Percentiles rank a stretch among this genome's conserved stretches.
Conservation (phyloP, 2,797 vertebrate species). For the Diplodus puntazzo region DNA sequence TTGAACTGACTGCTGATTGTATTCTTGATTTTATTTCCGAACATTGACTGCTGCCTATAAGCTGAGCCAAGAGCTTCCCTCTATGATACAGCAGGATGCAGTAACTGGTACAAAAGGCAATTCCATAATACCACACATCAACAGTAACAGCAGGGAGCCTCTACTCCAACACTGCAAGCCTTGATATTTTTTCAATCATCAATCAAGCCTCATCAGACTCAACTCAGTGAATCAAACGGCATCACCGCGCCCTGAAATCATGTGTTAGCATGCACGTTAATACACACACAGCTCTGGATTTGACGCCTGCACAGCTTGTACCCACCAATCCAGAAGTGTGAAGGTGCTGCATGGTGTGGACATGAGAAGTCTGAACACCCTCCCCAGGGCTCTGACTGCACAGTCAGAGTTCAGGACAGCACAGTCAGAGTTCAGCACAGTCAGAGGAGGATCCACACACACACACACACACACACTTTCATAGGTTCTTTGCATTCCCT, state of each 20-base stretch:
- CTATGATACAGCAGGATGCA: constrained; percentile 17
- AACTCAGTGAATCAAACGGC: constrained; percentile 28
- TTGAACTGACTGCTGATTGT: not conserved
- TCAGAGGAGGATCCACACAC: constrained; percentile 40
- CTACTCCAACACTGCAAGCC: constrained; percentile 15
- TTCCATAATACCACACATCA: constrained; percentile 55
- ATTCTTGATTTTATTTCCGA: not conserved
- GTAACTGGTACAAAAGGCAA: constrained; percentile 47
- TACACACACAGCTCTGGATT: constrained; percentile 13
- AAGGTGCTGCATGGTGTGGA: constrained; percentile 47
- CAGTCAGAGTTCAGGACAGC: constrained; percentile 78
- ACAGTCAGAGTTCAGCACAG: constrained; percentile 54
- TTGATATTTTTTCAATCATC: constrained; percentile 56
- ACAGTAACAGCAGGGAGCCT: constrained; percentile 57
- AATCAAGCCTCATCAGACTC: constrained; percentile 68
- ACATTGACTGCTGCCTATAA: not conserved
- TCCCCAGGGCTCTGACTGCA: constrained; percentile 65
- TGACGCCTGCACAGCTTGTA: constrained; percentile 53
- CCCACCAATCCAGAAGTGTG: constrained; percentile 54
- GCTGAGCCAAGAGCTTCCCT: constrained; percentile 13
- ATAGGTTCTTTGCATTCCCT: constrained; percentile 4
- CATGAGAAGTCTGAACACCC: constrained; percentile 51
- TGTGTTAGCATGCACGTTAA: too few species aligned
- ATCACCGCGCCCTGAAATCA: constrained; percentile 6
- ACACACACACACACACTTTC: constrained; percentile 1